Base-by-base conservation (phyloP, 2,797 vertebrate species). In the Ispidina lecontei region DNA sequence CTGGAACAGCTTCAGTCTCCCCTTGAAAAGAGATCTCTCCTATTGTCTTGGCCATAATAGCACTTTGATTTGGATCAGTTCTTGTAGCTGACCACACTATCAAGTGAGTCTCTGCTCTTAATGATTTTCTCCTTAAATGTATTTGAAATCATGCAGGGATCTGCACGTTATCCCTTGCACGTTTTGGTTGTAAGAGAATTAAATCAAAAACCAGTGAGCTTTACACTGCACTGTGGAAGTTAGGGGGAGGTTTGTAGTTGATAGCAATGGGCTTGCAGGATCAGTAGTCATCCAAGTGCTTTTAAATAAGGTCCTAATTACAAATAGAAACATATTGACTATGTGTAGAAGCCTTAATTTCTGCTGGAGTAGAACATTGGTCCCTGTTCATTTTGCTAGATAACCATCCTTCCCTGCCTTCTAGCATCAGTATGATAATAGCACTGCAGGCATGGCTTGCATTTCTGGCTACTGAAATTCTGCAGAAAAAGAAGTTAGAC, bases 251-350 rank as follows among this genome's bases (percentile, higher is more conserved):
- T 80, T 90, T 77, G 62, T 59, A 29, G 44, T 81, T 73, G 20
- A 70, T 31, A 73, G 62, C 35, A 56, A 20, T 74, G 28, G 41
- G 44, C 51, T 90, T 91, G 29, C 25, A 33, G 65, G 19, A 81
- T 68, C 49, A 64, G 54, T 51, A 59, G 37, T 85, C 21, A 59
- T 26, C 11, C 26, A 71, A 80, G 44, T 44, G 46, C 31, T 93
- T 87, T 79, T 47, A 86, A 92, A 71, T 49, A 89, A 84, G 69
- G 22, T 19, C 15, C 16, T 78, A 60, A 77, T 90, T 93, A 90
- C 35, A 81, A 80, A 70, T 44, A 77, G 64, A 77, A 74, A n/a
- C 10, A n/a, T 54, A 18, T 12, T 77, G 69, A 55, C 28, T 75
- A 1, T 14, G 10, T 7, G 3, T 60, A 31, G 31, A 90, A 83